phyloP scores from a whole-genome alignment of 2,888 invertebrate genomes.

The Temnothorax unifasciatus region DNA sequence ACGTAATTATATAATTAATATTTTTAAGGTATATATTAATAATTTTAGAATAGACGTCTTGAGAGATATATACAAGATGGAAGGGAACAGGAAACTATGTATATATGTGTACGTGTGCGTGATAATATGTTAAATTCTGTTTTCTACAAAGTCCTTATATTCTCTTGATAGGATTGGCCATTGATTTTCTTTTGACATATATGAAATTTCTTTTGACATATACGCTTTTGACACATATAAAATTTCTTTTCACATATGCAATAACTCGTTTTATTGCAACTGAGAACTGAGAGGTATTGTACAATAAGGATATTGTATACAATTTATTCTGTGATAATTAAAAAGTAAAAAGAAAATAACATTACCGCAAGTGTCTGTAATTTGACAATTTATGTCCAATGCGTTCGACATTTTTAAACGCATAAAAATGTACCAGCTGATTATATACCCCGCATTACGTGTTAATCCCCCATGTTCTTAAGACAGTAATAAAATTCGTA shows the following conservation, averaged over 20 bases:
- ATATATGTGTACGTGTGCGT: background rate
- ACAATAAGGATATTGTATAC: conserved; percentile 50
- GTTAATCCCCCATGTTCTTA: background rate
- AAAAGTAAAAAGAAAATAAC: conserved; percentile 36
- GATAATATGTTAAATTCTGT: background rate
- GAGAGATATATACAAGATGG: background rate
- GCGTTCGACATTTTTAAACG: background rate
- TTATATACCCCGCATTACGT: background rate
- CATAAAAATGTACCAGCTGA: background rate
- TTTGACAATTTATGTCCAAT: background rate
- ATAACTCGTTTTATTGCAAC: background rate
- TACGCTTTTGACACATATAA: background rate
- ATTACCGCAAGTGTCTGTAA: background rate
- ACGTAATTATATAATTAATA: conserved; percentile 27
- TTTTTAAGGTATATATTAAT: background rate
- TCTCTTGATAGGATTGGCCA: background rate
- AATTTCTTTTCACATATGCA: background rate
- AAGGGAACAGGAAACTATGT: conserved; percentile 3
- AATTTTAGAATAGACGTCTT: background rate
- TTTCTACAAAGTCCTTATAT: background rate
- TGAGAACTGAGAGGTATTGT: conserved; percentile 25
- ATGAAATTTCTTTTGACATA: too few species aligned
- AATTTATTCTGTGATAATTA: conserved; percentile 65
- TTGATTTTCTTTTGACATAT: too few species aligned
- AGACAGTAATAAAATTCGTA: background rate